Percentiles rank a stretch among this genome's conserved stretches.
Conservation (phyloP, 2,888 invertebrate species). For the Ornithoptera priamus region DNA sequence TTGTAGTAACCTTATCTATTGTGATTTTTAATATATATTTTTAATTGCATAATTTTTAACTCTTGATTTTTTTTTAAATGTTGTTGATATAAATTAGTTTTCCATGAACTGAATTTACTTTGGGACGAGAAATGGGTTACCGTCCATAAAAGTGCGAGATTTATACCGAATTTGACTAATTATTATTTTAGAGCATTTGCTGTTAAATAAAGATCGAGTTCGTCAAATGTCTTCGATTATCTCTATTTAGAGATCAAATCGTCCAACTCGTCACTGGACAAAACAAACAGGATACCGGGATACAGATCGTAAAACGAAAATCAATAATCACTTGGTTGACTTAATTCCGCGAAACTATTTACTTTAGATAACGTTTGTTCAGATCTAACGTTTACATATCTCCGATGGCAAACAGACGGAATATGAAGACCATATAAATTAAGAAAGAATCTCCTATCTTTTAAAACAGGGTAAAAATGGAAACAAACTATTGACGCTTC, state of each 20-base stretch:
- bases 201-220: no score
- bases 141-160: neutral
- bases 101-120: no score
- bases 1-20: no score
- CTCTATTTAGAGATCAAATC: conserved; percentile 15
- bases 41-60: no score
- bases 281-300: conserved; percentile 59
- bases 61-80: no score
- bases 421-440: conserved; percentile 69
- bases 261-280: conserved; percentile 37
- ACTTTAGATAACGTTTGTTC: conserved; percentile 67
- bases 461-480: conserved; percentile 68
- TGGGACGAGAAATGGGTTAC: neutral
- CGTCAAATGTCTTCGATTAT: no score
- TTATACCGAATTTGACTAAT: conserved; percentile 12
- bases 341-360: conserved; percentile 74
- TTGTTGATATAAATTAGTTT: no score
- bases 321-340: conserved; percentile 58
- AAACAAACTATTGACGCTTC: conserved; percentile 78
- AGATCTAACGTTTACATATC: conserved; percentile 74
- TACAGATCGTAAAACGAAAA: conserved; percentile 52
- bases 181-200: conserved; percentile 20
- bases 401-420: conserved; percentile 59
- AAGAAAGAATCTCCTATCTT: conserved; percentile 71
- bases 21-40: no score